phyloP scores from a whole-genome alignment of 2,113 vertebrate species.

The Ptilorrhoa leucosticta region DNA sequence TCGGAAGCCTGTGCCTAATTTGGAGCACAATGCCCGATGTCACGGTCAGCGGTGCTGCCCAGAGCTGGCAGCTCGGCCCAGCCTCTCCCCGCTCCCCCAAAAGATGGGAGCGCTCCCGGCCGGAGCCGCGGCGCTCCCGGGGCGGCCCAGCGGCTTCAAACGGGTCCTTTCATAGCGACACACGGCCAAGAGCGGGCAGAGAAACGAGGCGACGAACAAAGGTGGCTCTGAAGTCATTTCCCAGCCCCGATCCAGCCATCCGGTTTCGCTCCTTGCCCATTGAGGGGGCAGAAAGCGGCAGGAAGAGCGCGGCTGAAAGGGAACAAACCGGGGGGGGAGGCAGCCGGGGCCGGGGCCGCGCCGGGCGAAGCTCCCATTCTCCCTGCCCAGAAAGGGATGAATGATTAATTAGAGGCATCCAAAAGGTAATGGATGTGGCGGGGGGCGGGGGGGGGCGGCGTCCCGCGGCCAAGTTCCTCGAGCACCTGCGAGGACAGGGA shows the following conservation, averaged over 20 bases:
- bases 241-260: conserved; percentile 82
- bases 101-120: conserved; percentile 66
- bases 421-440: conserved; percentile 74
- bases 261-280: conserved; percentile 82
- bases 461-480: conserved; percentile 62
- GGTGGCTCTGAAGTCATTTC: conserved; percentile 86
- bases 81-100: conserved; percentile 60
- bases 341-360: conserved; percentile 49
- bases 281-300: conserved; percentile 89
- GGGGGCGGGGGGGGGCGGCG: conserved; percentile 28
- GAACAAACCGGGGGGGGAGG: conserved; percentile 76
- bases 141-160: conserved; percentile 67
- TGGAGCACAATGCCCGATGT: conserved; percentile 70
- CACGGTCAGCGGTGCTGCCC: conserved; percentile 58
- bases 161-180: conserved; percentile 73
- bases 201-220: conserved; percentile 71
- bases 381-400: conserved; percentile 73
- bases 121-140: conserved; percentile 25
- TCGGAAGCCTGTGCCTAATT: conserved; percentile 71
- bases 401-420: conserved; percentile 77
- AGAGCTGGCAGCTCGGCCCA: conserved; percentile 63
- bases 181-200: conserved; percentile 82
- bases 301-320: conserved; percentile 86
- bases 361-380: conserved; percentile 72
- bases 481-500: conserved; percentile 75